Conservation (phyloP, 2,888 invertebrate genomes). For the Calliopum simillimum region DNA sequence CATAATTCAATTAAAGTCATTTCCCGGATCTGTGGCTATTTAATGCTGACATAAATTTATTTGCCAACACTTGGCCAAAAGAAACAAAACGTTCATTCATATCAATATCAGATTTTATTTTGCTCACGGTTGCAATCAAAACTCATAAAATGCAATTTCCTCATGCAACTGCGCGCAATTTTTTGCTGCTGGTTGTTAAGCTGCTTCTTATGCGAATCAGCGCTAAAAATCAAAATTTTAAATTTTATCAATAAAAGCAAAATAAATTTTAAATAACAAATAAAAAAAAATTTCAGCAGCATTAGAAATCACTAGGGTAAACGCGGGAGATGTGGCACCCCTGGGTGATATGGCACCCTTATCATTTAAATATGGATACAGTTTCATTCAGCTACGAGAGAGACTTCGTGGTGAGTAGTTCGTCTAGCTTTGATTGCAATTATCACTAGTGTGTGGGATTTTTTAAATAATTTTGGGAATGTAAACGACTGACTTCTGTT, state of each 20-base stretch:
- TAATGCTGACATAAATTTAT: slow-evolving; percentile 2
- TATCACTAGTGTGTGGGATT: too few relatives aligned
- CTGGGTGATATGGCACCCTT: too few relatives aligned
- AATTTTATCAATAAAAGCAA: slow-evolving; percentile 1
- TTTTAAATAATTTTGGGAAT: too few relatives aligned
- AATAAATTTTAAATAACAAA: not conserved
- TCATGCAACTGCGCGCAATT: not conserved
- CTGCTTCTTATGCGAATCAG: not conserved
- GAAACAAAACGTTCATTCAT: not conserved
- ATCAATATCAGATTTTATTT: not conserved
- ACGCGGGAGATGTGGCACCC: too few relatives aligned
- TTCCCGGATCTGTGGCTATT: slow-evolving; percentile 20
- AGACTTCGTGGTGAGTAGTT: too few relatives aligned
- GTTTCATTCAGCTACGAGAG: too few relatives aligned
- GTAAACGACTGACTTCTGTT: too few relatives aligned
- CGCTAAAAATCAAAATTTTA: slow-evolving; percentile 6
- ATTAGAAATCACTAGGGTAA: too few relatives aligned
- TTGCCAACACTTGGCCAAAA: slow-evolving; percentile 11
- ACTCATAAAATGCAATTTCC: slow-evolving; percentile 12
- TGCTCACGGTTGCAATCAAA: not conserved
- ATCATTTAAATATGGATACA: too few relatives aligned
- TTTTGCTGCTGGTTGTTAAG: too few relatives aligned
- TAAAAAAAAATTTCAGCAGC: not conserved
- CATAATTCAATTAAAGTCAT: slow-evolving; percentile 17
- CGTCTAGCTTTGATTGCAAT: too few relatives aligned